phyloP scores from a whole-genome alignment of 2,797 vertebrate species.

The Melanogrammus aeglefinus region DNA sequence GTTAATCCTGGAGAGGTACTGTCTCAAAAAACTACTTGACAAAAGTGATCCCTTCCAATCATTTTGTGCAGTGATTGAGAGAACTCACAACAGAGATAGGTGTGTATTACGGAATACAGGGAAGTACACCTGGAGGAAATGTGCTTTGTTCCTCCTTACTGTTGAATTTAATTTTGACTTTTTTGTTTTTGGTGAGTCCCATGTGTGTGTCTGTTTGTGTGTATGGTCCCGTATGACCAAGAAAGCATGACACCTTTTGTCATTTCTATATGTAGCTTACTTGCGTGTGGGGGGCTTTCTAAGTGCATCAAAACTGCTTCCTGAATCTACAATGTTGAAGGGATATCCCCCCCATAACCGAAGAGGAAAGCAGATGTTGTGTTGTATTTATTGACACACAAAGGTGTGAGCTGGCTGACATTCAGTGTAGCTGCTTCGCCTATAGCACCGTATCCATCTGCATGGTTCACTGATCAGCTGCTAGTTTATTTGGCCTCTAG shows the following conservation, averaged over 20 bases:
- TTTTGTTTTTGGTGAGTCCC: neutral
- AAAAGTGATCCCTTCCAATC: neutral
- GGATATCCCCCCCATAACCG: slow-evolving; percentile 3
- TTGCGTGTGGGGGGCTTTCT: slow-evolving; percentile 31
- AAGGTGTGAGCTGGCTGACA: neutral
- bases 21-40: neutral
- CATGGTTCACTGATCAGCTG: neutral
- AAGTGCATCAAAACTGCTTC: slow-evolving; percentile 41
- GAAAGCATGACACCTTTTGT: neutral
- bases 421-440: neutral
- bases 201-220: neutral
- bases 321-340: slow-evolving; percentile 23
- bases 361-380: slow-evolving; percentile 18
- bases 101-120: neutral
- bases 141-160: neutral
- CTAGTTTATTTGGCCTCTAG: neutral
- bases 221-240: slow-evolving; percentile 6
- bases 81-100: neutral
- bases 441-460: neutral
- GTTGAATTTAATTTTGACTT: neutral
- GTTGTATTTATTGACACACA: slow-evolving; percentile 19
- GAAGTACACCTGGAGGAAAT: neutral
- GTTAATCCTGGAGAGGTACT: neutral
- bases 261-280: slow-evolving; percentile 18
- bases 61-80: neutral